These are phyloP conservation scores for Ceriagrion tenellum DNA, from an alignment of 2,888 invertebrate genomes.

Conservation along the genomic window DNA sequence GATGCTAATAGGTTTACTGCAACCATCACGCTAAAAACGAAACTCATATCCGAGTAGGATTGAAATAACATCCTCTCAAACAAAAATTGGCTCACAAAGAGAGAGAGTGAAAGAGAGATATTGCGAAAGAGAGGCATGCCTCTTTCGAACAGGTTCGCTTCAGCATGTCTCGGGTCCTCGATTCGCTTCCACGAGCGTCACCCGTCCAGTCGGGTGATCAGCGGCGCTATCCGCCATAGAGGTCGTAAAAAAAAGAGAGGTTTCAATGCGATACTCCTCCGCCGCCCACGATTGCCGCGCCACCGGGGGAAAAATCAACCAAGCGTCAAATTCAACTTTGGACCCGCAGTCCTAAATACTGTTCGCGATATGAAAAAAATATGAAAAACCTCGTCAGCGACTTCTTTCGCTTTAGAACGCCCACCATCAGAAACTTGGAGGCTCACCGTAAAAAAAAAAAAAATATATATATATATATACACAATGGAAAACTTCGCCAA, in stretches of 20 bases:
- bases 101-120: neutral
- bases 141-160: neutral
- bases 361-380: neutral
- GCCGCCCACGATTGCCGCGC: neutral
- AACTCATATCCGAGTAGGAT: neutral
- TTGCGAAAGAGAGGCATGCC: neutral
- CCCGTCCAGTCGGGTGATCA: neutral
- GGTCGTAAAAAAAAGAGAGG: neutral
- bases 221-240: neutral
- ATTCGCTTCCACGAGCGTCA: neutral
- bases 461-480: too few relatives aligned
- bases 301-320: neutral
- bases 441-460: too few relatives aligned
- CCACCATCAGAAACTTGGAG: neutral
- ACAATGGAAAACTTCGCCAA: too few relatives aligned
- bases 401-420: neutral
- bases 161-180: neutral
- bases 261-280: neutral
- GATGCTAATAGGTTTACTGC: too few relatives aligned
- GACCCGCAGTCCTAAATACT: neutral
- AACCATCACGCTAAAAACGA: neutral
- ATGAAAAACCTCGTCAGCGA: neutral
- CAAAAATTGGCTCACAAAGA: neutral
- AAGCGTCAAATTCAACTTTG: neutral
- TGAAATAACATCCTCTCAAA: neutral